These are phyloP conservation scores for Galbula dea DNA, from an alignment of 2,113 vertebrate species.

Conservation along the genomic window DNA sequence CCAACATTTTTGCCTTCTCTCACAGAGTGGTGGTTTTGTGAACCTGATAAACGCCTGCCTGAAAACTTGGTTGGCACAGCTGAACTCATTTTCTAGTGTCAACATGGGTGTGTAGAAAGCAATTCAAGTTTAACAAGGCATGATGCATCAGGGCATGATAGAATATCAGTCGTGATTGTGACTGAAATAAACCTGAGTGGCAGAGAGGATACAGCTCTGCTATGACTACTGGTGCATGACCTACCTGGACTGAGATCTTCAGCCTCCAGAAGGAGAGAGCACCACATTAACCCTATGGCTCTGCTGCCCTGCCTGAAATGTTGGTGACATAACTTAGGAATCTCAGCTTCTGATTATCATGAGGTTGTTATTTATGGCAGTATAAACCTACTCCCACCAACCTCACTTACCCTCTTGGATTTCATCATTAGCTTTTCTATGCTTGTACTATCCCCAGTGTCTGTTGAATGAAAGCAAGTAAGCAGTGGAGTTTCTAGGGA, in stretches of 20 bases:
- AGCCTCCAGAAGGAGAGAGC: neutral
- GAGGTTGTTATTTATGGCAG: neutral
- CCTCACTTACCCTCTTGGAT: neutral
- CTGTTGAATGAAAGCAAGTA: neutral
- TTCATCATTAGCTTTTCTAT: neutral
- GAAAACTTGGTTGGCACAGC: slow-evolving; percentile 33
- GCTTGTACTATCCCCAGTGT: neutral
- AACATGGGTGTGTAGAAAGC: slow-evolving; percentile 56
- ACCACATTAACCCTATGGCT: neutral
- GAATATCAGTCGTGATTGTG: slow-evolving; percentile 26
- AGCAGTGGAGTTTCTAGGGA: neutral
- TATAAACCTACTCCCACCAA: neutral
- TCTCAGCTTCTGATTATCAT: neutral
- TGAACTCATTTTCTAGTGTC: slow-evolving; percentile 58
- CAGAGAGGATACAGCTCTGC: slow-evolving; percentile 18
- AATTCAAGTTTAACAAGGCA: slow-evolving; percentile 62
- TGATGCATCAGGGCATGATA: slow-evolving; percentile 32
- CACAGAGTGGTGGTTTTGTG: slow-evolving; percentile 16
- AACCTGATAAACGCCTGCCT: slow-evolving; percentile 58
- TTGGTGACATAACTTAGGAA: neutral
- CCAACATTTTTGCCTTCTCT: slow-evolving; percentile 7
- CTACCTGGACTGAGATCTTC: slow-evolving; percentile 31
- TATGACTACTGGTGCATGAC: slow-evolving; percentile 8
- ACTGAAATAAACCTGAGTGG: neutral
- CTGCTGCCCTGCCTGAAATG: neutral